These are phyloP conservation scores for Erebia aethiops DNA, from an alignment of 2,888 invertebrate genomes.

Conservation along the genomic window DNA sequence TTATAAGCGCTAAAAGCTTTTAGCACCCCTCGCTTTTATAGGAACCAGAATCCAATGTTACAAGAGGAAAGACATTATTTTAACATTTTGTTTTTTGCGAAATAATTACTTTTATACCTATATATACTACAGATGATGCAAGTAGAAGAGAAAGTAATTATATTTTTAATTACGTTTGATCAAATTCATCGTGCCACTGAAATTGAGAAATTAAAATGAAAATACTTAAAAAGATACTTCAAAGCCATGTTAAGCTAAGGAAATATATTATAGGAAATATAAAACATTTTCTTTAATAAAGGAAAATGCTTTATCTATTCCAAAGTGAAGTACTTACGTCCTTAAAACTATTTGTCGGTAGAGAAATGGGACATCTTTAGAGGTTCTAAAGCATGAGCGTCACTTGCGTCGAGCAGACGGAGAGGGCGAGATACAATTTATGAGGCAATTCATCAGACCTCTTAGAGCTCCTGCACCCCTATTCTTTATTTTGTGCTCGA, in stretches of 20 bases:
- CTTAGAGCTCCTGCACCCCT: slow-evolving; percentile 35
- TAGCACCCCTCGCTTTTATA: neutral
- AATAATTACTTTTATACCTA: neutral
- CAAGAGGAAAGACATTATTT: slow-evolving; percentile 9
- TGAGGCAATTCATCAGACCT: slow-evolving; percentile 45
- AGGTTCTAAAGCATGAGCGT: slow-evolving; percentile 44
- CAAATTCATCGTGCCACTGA: neutral
- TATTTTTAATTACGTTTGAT: neutral
- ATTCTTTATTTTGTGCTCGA: slow-evolving; percentile 33
- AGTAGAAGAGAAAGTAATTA: neutral
- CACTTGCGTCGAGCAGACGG: slow-evolving; percentile 43
- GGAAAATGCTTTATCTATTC: slow-evolving; percentile 19
- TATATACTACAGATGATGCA: neutral
- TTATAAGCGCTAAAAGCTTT: slow-evolving; percentile 11
- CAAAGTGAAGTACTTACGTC: slow-evolving; percentile 27
- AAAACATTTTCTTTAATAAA: slow-evolving; percentile 19
- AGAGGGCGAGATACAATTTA: slow-evolving; percentile 44
- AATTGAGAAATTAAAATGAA: neutral
- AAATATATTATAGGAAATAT: neutral
- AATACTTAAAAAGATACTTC: neutral
- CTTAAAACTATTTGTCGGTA: slow-evolving; percentile 40
- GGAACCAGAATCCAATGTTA: neutral
- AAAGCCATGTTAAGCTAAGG: neutral
- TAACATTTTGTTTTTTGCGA: neutral
- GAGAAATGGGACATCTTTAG: slow-evolving; percentile 44